Conservation (phyloP, 53 echinoderm and acorn worm species). For the Antedon mediterranea region DNA sequence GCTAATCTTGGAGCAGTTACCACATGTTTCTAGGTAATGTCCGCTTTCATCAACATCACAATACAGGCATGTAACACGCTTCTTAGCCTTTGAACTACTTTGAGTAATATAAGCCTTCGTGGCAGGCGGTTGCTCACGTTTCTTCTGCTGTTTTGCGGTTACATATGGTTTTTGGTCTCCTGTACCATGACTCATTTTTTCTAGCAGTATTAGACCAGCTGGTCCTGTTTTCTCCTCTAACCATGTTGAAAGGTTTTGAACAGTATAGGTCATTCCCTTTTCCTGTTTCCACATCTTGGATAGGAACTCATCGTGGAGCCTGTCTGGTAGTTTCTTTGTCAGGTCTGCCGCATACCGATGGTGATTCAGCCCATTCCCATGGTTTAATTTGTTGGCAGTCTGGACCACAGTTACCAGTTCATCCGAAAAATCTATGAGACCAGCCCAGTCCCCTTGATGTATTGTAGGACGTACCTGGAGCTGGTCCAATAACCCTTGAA, state of each 20-base stretch:
- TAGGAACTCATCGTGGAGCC: slow-evolving; percentile 6
- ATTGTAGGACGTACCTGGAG: not conserved
- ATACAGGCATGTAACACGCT: slow-evolving; percentile 7
- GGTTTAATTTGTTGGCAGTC: not conserved
- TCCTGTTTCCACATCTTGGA: slow-evolving; percentile 12
- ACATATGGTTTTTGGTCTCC: not conserved
- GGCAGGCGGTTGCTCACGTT: not conserved
- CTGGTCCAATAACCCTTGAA: slow-evolving; percentile 11
- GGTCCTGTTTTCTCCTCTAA: slow-evolving; percentile 16
- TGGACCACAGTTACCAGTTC: slow-evolving; percentile 15
- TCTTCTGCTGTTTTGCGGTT: not conserved
- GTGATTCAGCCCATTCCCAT: slow-evolving; percentile 10
- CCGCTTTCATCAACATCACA: slow-evolving; percentile 2
- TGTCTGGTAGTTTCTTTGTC: slow-evolving; percentile 8
- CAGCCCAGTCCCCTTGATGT: slow-evolving; percentile 6
- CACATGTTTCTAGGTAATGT: slow-evolving; percentile 15
- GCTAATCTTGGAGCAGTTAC: not conserved
- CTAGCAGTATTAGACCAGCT: slow-evolving; percentile 10
- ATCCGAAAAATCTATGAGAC: slow-evolving; percentile 6
- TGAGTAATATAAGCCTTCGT: slow-evolving; percentile 7
- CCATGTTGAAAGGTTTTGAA: not conserved
- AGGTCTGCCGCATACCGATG: slow-evolving; percentile 11
- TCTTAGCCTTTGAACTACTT: not conserved
- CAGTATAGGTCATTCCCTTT: slow-evolving; percentile 11
- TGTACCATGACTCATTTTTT: not conserved